Evolutionary conservation across 2,888 invertebrate species (phyloP), one percentile per base, ranked within the genome.

Genomic region (Pheosia tremula): DNA sequence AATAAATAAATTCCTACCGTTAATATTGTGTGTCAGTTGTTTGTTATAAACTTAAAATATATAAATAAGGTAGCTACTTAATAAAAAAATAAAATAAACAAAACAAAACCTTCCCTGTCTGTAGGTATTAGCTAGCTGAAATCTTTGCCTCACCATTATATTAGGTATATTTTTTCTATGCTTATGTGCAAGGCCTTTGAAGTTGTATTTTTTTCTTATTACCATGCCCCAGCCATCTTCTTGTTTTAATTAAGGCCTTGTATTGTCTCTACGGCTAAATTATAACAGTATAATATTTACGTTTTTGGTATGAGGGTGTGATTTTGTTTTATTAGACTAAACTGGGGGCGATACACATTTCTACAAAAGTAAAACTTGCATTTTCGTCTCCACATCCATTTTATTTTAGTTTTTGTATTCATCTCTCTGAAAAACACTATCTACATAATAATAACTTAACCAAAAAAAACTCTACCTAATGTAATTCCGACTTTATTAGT

Each of bases 191-290:
- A 9, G 10, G 4, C 43, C 10, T 45, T 45, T 45, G 10, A 45
- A 9, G 43, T 45, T 45, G 43, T 45, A 39, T 39, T 3, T 39
- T 9, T 50, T 52, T 6, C 24, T 52, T 36, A 24, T 36, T 24
- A 24, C 24, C 8, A 36, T 36, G 36, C 36, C 3, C 10, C 8
- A 36, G 37, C 36, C 2, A 7, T 36, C 52, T 36, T 4, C 59
- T 59, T 58, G 59, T 60, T 65, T 65, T 65, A 56, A 59, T 60
- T 62, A 53, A 60, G 58, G 39, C 58, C 56, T 53, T 56, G 56
- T 62, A 56, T 61, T 54, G 59, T 58, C 56, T 64, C 53, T 58
- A 61, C 52, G 52, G 52, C 57, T 24, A 24, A 24, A 63, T 63
- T 63, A 52, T 54, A 63, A 60, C 57, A n/a, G 11, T 49, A 49